phyloP scores from a whole-genome alignment of 2,888 invertebrate genomes.

The Zootermopsis nevadensis region DNA sequence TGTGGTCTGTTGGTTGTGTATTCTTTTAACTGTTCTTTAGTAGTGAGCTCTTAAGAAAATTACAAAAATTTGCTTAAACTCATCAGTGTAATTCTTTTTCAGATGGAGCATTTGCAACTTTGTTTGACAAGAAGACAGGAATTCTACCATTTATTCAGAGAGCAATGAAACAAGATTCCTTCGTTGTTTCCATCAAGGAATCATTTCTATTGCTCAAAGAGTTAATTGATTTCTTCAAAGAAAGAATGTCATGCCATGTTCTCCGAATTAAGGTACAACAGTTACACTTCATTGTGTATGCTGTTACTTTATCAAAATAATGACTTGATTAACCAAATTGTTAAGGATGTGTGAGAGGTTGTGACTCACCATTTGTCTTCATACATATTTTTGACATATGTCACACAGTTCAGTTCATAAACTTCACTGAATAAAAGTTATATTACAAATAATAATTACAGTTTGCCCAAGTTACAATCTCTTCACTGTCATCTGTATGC shows the following conservation, averaged over 20 bases:
- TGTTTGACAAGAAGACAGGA: slow-evolving; percentile 54
- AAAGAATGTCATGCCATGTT: slow-evolving; percentile 49
- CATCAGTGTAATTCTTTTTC: not conserved
- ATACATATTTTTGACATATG: too few relatives aligned
- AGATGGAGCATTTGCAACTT: slow-evolving; percentile 53
- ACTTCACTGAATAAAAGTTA: too few relatives aligned
- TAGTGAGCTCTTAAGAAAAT: not conserved
- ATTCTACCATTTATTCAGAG: slow-evolving; percentile 54
- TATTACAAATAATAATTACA: too few relatives aligned
- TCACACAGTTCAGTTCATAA: too few relatives aligned
- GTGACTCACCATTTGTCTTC: too few relatives aligned
- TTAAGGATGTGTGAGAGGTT: too few relatives aligned
- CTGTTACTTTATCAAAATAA: too few relatives aligned
- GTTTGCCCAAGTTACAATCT: too few relatives aligned
- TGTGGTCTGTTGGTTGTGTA: not conserved
- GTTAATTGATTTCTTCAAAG: slow-evolving; percentile 53
- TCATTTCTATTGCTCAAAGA: slow-evolving; percentile 56
- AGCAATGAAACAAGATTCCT: slow-evolving; percentile 53
- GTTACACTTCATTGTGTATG: not conserved
- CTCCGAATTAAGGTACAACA: slow-evolving; percentile 51
- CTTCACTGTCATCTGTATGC: too few relatives aligned
- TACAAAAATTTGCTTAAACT: not conserved
- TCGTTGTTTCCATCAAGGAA: slow-evolving; percentile 55
- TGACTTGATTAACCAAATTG: too few relatives aligned
- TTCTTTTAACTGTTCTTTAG: not conserved